These are phyloP conservation scores for Tapera naevia DNA, from an alignment of 2,797 vertebrate genomes.

Conservation along the genomic window DNA sequence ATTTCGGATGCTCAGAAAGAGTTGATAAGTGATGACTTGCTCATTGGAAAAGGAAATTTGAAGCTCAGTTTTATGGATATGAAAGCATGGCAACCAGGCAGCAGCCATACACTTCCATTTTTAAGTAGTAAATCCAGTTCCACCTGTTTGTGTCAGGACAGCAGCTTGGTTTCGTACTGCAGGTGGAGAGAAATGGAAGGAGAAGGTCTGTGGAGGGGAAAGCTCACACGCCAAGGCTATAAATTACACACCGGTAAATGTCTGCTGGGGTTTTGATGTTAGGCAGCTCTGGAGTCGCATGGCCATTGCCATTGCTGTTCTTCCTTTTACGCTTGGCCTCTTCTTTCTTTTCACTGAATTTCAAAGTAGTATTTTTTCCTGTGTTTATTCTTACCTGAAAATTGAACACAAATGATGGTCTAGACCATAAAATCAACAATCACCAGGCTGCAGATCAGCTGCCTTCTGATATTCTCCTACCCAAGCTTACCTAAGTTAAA, in stretches of 20 bases:
- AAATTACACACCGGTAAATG: constrained; percentile 86
- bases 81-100: not conserved
- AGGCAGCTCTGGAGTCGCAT: constrained; percentile 82
- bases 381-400: constrained; percentile 97
- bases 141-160: not conserved
- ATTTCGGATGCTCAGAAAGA: not conserved
- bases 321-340: constrained; percentile 93
- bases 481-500: not conserved
- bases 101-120: not conserved
- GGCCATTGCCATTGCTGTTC: constrained; percentile 85
- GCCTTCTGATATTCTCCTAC: not conserved
- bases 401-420: constrained; percentile 31
- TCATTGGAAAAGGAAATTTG: not conserved
- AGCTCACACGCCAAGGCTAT: not conserved
- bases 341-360: constrained; percentile 96
- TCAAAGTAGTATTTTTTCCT: constrained; percentile 95
- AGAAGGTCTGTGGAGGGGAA: not conserved
- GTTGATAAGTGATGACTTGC: not conserved
- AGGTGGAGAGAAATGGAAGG: not conserved
- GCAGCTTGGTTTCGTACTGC: not conserved
- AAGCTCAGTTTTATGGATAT: not conserved
- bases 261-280: constrained; percentile 90
- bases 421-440: constrained; percentile 26
- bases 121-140: not conserved
- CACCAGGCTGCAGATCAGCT: not conserved